phyloP scores from a whole-genome alignment of 2,888 invertebrate genomes.

The Hemithea aestivaria region DNA sequence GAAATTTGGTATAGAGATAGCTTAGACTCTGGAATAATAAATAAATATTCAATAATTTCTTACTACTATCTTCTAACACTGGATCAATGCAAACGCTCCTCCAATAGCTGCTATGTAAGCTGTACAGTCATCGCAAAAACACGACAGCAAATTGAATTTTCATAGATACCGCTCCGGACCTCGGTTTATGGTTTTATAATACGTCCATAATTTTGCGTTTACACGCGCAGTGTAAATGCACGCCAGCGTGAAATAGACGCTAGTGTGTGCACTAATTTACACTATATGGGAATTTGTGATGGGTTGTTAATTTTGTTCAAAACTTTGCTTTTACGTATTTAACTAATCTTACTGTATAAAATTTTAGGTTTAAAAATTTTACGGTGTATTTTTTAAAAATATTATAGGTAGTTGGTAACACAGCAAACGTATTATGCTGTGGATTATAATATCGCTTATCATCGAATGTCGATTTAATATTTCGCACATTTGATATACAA shows the following conservation, averaged over 20 bases:
- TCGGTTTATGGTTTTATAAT: slow-evolving; percentile 28
- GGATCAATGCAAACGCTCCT: neutral
- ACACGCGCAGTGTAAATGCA: slow-evolving; percentile 10
- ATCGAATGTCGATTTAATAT: no score
- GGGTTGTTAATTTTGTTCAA: neutral
- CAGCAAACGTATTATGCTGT: no score
- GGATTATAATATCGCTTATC: no score
- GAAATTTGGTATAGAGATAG: no score
- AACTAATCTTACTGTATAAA: no score
- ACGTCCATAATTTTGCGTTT: slow-evolving; percentile 24
- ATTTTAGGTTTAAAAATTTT: no score
- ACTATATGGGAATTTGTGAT: slow-evolving; percentile 1
- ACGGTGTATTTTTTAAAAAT: no score
- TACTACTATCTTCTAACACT: neutral
- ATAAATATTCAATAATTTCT: no score
- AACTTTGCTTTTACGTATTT: no score
- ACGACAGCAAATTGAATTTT: slow-evolving; percentile 64
- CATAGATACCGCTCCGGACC: slow-evolving; percentile 48
- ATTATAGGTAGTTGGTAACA: no score
- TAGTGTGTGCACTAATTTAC: neutral
- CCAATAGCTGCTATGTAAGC: slow-evolving; percentile 39
- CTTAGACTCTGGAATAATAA: no score
- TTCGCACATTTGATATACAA: no score
- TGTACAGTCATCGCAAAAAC: slow-evolving; percentile 57
- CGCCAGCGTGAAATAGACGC: slow-evolving; percentile 3